phyloP scores from a whole-genome alignment of 2,888 invertebrate genomes.

The Oxytorus armatus region DNA sequence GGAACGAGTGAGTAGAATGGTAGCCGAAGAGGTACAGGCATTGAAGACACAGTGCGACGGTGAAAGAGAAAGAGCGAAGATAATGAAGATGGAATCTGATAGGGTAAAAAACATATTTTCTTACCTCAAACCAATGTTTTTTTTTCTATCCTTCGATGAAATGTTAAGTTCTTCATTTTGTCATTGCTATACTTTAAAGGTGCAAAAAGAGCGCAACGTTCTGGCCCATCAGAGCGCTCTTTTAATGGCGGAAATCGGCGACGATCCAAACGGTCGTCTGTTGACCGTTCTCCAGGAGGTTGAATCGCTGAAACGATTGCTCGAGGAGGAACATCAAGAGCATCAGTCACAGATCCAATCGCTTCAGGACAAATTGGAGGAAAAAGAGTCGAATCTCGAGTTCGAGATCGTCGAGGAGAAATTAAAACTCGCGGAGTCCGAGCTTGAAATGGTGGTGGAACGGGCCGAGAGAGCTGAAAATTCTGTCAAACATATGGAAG shows the following conservation, averaged over 20 bases:
- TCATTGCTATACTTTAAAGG: slow-evolving; percentile 79
- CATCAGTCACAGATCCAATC: slow-evolving; percentile 87
- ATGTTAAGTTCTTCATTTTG: not conserved
- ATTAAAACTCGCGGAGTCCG: slow-evolving; percentile 89
- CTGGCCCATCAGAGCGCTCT: slow-evolving; percentile 89
- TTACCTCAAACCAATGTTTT: not conserved
- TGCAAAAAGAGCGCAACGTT: slow-evolving; percentile 88
- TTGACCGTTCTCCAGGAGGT: slow-evolving; percentile 86
- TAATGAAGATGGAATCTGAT: slow-evolving; percentile 83
- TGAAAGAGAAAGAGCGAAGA: slow-evolving; percentile 86
- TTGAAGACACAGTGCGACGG: slow-evolving; percentile 88
- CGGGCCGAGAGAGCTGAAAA: slow-evolving; percentile 87
- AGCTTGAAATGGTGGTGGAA: slow-evolving; percentile 87
- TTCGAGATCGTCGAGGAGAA: slow-evolving; percentile 90
- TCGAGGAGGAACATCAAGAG: slow-evolving; percentile 87
- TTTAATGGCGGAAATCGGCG: slow-evolving; percentile 87
- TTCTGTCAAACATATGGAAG: slow-evolving; percentile 81
- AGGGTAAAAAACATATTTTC: slow-evolving; percentile 75
- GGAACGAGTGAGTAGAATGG: slow-evolving; percentile 88
- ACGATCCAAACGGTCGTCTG: slow-evolving; percentile 86
- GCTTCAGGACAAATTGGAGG: slow-evolving; percentile 88
- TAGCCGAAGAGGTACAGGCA: slow-evolving; percentile 88
- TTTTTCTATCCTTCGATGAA: not conserved
- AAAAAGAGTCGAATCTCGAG: slow-evolving; percentile 88
- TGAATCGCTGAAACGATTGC: slow-evolving; percentile 87